Percentiles rank a stretch among this genome's conserved stretches.
phyloP scores from a whole-genome alignment of 53 echinoderm and acorn worm species.

The Pentamera pediparva region DNA sequence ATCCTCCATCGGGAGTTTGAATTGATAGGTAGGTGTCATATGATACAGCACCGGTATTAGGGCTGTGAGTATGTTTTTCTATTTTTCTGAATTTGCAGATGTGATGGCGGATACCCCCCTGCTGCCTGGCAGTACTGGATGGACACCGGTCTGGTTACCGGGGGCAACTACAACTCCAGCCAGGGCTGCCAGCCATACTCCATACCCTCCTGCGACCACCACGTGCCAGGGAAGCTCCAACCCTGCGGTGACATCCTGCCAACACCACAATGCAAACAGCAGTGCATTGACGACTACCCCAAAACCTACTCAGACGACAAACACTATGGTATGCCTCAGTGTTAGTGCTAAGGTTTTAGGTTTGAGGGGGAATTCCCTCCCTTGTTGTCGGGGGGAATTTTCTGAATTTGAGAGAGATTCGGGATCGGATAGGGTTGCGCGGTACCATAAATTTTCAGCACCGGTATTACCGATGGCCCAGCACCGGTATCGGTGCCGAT shows the following conservation, averaged over 20 bases:
- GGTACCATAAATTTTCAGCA: too few relatives aligned
- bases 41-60: too few relatives aligned
- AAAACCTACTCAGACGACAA: constrained; percentile 51
- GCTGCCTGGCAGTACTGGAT: constrained; percentile 76
- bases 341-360: not conserved
- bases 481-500: too few relatives aligned
- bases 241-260: constrained; percentile 57
- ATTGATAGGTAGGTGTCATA: too few relatives aligned
- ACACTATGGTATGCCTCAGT: constrained; percentile 49
- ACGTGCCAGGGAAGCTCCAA: constrained; percentile 57
- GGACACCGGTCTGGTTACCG: constrained; percentile 66
- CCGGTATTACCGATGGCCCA: too few relatives aligned
- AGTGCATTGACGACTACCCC: constrained; percentile 51
- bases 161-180: constrained; percentile 59
- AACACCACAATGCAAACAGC: constrained; percentile 46
- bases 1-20: too few relatives aligned
- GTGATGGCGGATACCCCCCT: constrained; percentile 70
- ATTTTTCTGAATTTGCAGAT: constrained; percentile 30
- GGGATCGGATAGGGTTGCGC: too few relatives aligned
- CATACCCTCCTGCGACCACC: constrained; percentile 72
- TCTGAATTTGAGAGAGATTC: too few relatives aligned
- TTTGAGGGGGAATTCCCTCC: too few relatives aligned
- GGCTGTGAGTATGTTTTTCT: not conserved
- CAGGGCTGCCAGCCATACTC: constrained; percentile 85
- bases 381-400: too few relatives aligned